Conservation (phyloP, 2,113 vertebrate genomes). For the Daphoenositta chrysoptera region DNA sequence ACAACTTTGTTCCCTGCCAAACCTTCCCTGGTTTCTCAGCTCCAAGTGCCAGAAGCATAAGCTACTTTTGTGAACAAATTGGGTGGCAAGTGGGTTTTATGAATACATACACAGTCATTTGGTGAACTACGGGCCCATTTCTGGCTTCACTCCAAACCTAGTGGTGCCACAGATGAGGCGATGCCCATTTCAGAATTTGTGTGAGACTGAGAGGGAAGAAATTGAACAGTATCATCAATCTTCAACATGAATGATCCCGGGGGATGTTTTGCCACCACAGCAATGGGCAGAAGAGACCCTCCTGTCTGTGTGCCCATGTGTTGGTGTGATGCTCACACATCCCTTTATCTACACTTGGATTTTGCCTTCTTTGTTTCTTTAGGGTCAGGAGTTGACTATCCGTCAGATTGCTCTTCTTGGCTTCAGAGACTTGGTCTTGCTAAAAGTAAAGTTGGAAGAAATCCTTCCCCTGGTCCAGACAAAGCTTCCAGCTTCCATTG, state of each 20-base stretch:
- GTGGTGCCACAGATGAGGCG: not conserved
- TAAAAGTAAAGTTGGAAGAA: constrained; percentile 85
- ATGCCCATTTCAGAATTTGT: not conserved
- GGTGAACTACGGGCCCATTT: not conserved
- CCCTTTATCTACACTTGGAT: not conserved
- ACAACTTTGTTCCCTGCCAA: not conserved
- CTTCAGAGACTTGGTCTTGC: constrained; percentile 88
- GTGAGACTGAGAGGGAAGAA: not conserved
- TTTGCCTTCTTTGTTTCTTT: not conserved
- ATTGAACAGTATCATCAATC: not conserved
- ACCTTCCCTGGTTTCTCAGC: not conserved
- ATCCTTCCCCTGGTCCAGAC: constrained; percentile 70
- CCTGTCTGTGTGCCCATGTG: not conserved
- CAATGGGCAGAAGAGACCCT: not conserved
- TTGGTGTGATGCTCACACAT: not conserved
- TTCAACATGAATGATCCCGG: rapidly evolving
- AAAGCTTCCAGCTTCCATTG: constrained; percentile 78
- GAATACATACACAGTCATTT: rapidly evolving
- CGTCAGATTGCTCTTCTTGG: constrained; percentile 92
- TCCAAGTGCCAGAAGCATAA: not conserved
- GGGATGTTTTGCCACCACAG: not conserved
- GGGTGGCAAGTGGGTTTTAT: not conserved
- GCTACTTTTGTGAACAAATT: not conserved
- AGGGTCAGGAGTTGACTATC: constrained; percentile 93
- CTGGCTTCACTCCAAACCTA: not conserved